A percentile compares a stretch with the other conserved stretches of the same genome.
Evolutionary conservation across 2,797 vertebrate genomes (phyloP).

Genomic region (Chelonia mydas): DNA sequence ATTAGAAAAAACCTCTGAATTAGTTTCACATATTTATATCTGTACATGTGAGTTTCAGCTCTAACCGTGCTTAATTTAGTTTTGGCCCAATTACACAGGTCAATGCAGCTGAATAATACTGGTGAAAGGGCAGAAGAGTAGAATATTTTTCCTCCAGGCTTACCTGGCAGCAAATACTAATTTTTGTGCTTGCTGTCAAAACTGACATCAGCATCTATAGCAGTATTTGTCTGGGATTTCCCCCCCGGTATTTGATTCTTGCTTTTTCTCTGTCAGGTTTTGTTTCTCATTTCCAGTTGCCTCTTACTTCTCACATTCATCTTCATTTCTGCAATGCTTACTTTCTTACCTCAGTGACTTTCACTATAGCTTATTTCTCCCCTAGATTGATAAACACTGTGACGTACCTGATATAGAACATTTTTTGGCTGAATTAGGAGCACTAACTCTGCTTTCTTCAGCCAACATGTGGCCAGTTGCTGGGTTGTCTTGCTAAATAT

Average conservation of each 20-base stretch:
- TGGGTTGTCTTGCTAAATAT: constrained; percentile 48
- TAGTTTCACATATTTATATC: constrained; percentile 62
- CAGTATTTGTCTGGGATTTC: constrained; percentile 11
- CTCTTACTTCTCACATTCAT: constrained; percentile 32
- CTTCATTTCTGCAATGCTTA: constrained; percentile 15
- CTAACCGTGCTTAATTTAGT: constrained; percentile 45
- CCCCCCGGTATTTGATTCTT: not conserved
- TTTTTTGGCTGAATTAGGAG: constrained; percentile 17
- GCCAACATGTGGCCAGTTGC: constrained; percentile 2
- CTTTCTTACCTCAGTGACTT: constrained; percentile 12
- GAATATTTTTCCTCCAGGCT: constrained; percentile 44
- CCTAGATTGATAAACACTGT: constrained; percentile 28
- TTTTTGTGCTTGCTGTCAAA: constrained; percentile 46
- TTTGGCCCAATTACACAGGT: constrained; percentile 51
- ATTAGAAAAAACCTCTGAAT: constrained; percentile 30
- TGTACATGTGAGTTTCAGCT: constrained; percentile 43
- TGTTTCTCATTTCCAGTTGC: constrained; percentile 40
- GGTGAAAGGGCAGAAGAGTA: not conserved
- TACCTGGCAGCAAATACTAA: constrained; percentile 47
- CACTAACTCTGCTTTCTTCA: constrained; percentile 41
- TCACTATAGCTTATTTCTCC: constrained; percentile 43
- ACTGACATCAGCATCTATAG: constrained; percentile 54
- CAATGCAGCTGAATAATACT: constrained; percentile 42
- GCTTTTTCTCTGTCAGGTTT: constrained; percentile 28
- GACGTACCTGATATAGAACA: not conserved